A percentile compares a stretch with the other conserved stretches of the same genome.
phyloP scores from a whole-genome alignment of 2,113 vertebrate genomes.

The Triplophysa dalaica region DNA sequence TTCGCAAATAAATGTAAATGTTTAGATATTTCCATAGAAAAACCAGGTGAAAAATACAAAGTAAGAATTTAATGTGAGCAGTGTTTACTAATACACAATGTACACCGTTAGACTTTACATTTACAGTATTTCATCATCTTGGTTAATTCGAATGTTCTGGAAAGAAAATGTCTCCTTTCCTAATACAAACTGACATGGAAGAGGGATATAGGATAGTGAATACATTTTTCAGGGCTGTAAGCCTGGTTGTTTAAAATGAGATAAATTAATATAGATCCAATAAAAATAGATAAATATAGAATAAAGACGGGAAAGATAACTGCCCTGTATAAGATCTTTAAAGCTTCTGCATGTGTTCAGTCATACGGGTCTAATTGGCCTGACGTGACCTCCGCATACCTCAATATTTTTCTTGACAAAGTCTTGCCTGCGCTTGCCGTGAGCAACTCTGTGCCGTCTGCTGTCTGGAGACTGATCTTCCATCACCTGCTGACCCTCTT shows the following conservation, averaged over 20 bases:
- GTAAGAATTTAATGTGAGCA: no score
- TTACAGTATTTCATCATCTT: no score
- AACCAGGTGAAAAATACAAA: no score
- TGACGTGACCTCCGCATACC: conserved; percentile 76
- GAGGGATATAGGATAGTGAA: no score
- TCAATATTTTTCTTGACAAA: conserved; percentile 91
- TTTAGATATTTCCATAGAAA: no score
- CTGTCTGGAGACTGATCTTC: conserved; percentile 48
- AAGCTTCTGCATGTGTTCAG: not conserved
- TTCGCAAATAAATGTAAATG: no score
- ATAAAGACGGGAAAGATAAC: not conserved
- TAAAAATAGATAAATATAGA: no score
- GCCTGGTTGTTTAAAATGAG: not conserved
- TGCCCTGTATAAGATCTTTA: not conserved
- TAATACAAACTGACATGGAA: not conserved
- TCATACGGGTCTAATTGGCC: conserved; percentile 32
- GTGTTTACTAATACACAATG: no score
- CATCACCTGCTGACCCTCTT: conserved; percentile 38
- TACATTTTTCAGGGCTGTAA: not conserved
- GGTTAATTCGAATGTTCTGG: no score
- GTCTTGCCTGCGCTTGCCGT: conserved; percentile 73
- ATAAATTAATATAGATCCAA: no score
- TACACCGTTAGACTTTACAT: no score
- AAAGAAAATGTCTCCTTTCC: no score
- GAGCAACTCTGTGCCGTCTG: conserved; percentile 53